A percentile compares a stretch with the other conserved stretches of the same genome.
phyloP scores from a whole-genome alignment of 1,140 invertebrate species.

The Drosophila arawakana region DNA sequence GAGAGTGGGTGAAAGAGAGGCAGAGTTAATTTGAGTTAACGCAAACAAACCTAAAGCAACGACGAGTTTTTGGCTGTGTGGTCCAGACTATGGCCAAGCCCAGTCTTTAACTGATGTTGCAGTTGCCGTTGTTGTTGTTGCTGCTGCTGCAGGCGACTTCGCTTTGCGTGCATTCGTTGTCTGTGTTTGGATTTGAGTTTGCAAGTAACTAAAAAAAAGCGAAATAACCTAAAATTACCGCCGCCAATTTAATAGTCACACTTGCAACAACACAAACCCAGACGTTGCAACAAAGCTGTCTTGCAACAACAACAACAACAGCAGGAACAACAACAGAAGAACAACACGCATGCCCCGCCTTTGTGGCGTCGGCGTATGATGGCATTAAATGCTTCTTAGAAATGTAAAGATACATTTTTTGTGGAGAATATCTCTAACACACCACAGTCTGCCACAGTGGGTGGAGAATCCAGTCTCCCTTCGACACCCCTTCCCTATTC shows the following conservation, averaged over 20 bases:
- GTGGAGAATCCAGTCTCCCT: slow-evolving; percentile 23
- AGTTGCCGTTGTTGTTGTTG: slow-evolving; percentile 26
- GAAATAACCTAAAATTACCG: slow-evolving; percentile 76
- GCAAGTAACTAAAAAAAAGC: slow-evolving; percentile 45
- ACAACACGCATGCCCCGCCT: slow-evolving; percentile 59
- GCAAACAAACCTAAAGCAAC: slow-evolving; percentile 61
- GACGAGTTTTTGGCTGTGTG: slow-evolving; percentile 62
- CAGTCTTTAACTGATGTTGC: slow-evolving; percentile 38
- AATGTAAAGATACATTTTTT: slow-evolving; percentile 66
- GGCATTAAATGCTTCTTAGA: slow-evolving; percentile 82
- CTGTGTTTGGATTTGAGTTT: slow-evolving; percentile 40
- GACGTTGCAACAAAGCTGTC: slow-evolving; percentile 51
- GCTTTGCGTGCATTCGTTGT: slow-evolving; percentile 50
- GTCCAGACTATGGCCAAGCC: slow-evolving; percentile 57
- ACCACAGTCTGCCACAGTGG: slow-evolving; percentile 43
- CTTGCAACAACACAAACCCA: slow-evolving; percentile 68
- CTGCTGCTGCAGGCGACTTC: slow-evolving; percentile 48
- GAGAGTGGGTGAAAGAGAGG: slow-evolving; percentile 23
- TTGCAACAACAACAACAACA: slow-evolving; percentile 45
- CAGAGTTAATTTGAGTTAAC: slow-evolving; percentile 71
- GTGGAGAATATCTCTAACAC: slow-evolving; percentile 34
- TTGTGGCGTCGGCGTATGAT: slow-evolving; percentile 41
- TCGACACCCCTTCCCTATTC: not conserved
- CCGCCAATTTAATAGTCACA: slow-evolving; percentile 83
- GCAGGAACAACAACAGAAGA: slow-evolving; percentile 55